phyloP scores from a whole-genome alignment of 2,797 vertebrate species.

The Onychomys leucogaster region DNA sequence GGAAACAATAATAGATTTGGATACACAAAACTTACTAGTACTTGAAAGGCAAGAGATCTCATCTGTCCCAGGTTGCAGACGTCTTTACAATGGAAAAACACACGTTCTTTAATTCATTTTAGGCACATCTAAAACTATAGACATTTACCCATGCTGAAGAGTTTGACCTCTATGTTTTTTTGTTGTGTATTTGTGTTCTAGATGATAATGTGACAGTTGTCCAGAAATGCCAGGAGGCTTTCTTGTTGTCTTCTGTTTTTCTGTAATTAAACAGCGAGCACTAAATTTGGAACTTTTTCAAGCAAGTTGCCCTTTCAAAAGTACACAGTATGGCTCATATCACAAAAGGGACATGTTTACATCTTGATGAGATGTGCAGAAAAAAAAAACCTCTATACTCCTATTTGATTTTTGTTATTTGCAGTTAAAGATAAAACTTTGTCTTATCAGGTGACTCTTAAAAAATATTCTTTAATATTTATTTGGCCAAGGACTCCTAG shows the following conservation, averaged over 20 bases:
- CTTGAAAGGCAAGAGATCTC: slow-evolving; percentile 1
- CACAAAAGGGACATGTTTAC: neutral
- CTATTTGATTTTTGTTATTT: neutral
- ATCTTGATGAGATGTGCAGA: neutral
- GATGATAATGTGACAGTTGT: neutral
- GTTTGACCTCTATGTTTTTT: neutral
- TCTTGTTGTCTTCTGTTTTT: neutral
- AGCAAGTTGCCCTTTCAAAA: neutral
- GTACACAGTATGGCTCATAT: neutral
- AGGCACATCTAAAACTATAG: neutral
- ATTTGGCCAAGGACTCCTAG: slow-evolving; percentile 2
- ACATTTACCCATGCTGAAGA: neutral
- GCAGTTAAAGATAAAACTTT: slow-evolving; percentile 2
- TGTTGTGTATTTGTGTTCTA: neutral
- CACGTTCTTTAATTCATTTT: neutral
- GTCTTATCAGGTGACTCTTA: neutral
- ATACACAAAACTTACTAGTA: neutral
- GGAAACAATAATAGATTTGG: neutral
- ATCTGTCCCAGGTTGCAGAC: neutral
- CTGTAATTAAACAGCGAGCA: slow-evolving; percentile 19
- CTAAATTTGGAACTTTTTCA: slow-evolving; percentile 14
- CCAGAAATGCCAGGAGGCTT: neutral
- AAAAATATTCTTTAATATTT: slow-evolving; percentile 38
- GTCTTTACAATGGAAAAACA: neutral
- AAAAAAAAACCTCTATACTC: neutral